Percentiles rank a stretch among this genome's conserved stretches.
phyloP scores from a whole-genome alignment of 2,113 vertebrate species.

The Microcebus jonahi region DNA sequence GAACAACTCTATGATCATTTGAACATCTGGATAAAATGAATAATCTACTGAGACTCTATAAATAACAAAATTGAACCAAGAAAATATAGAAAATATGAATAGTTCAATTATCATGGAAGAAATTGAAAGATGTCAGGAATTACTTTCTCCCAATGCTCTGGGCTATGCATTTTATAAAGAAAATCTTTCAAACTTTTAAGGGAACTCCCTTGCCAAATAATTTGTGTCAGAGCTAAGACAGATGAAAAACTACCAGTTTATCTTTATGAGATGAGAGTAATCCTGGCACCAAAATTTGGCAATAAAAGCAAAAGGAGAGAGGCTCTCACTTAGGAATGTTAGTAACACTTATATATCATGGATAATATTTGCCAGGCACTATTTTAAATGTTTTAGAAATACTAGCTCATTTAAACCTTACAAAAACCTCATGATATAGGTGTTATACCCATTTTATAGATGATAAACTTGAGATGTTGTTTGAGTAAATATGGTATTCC shows the following conservation, averaged over 20 bases:
- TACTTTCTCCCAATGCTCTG: neutral
- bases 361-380: neutral
- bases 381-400: neutral
- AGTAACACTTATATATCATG: neutral
- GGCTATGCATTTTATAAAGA: neutral
- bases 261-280: neutral
- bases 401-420: neutral
- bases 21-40: constrained; percentile 1
- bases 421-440: neutral
- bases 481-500: neutral
- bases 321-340: neutral
- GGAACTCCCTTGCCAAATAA: neutral
- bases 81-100: neutral
- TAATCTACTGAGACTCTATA: neutral
- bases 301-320: neutral
- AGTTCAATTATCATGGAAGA: neutral
- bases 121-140: neutral
- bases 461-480: neutral
- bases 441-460: neutral
- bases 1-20: neutral
- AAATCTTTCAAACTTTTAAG: neutral
- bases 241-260: neutral
- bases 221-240: neutral
- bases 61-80: neutral
- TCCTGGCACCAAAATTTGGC: neutral